These are phyloP conservation scores for Mesorhabditis belari DNA, from an alignment of 2,888 invertebrate species.

Conservation along the genomic window DNA sequence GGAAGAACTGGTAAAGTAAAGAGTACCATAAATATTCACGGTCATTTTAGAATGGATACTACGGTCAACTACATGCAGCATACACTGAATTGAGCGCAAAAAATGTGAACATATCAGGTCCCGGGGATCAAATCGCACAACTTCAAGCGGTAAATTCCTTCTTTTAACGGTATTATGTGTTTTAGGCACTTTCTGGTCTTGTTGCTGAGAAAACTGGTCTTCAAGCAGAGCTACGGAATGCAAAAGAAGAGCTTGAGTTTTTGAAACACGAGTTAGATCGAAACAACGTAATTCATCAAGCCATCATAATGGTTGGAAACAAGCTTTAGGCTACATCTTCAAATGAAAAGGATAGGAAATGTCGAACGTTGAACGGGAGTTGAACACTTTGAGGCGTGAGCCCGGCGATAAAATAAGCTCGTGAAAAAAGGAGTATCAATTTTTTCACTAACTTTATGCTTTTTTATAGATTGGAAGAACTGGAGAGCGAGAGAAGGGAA, in stretches of 20 bases:
- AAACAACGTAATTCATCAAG: neutral
- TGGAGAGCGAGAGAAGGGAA: conserved; percentile 25
- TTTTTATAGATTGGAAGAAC: conserved; percentile 14
- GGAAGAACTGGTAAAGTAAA: conserved; percentile 22
- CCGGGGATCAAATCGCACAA: conserved; percentile 39
- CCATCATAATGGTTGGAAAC: too few relatives aligned
- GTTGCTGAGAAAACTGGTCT: conserved; percentile 81
- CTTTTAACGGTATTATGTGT: conserved; percentile 32
- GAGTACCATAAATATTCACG: neutral
- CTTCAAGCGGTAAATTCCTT: conserved; percentile 31
- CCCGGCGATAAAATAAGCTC: neutral
- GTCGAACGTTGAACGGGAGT: too few relatives aligned
- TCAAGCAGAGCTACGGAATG: conserved; percentile 59
- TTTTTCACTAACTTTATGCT: conserved; percentile 7
- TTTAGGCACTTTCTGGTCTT: conserved; percentile 76
- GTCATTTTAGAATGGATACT: conserved; percentile 37
- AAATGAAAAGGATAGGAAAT: too few relatives aligned
- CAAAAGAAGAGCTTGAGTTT: conserved; percentile 17
- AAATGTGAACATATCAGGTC: conserved; percentile 24
- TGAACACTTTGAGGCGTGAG: too few relatives aligned
- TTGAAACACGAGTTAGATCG: neutral
- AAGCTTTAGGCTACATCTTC: too few relatives aligned
- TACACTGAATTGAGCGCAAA: conserved; percentile 34
- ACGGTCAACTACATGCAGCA: conserved; percentile 44
- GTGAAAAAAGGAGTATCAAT: neutral